Evolutionary conservation across 64 coral and sea anemone genomes (phyloP).

Genomic region (Porites australiensis): DNA sequence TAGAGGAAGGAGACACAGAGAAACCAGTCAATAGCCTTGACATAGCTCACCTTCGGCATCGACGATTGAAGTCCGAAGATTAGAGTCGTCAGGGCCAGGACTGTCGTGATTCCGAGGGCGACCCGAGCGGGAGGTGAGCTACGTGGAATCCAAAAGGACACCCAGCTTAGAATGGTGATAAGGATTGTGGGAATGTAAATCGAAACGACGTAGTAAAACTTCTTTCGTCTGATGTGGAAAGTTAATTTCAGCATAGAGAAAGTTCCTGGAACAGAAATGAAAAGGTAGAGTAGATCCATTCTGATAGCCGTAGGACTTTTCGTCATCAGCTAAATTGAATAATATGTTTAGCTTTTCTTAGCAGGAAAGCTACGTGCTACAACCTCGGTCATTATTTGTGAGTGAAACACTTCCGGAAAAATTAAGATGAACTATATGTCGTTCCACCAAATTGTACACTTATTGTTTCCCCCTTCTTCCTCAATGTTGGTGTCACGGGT

Average conservation of each 20-base stretch:
- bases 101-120: slow-evolving; percentile 92
- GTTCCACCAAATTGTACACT: too few relatives aligned
- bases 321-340: too few relatives aligned
- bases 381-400: too few relatives aligned
- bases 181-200: slow-evolving; percentile 97
- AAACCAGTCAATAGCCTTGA: slow-evolving; percentile 94
- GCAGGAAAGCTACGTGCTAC: too few relatives aligned
- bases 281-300: not conserved
- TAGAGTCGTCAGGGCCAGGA: slow-evolving; percentile 92
- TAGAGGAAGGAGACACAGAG: slow-evolving; percentile 87
- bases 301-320: too few relatives aligned
- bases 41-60: slow-evolving; percentile 95
- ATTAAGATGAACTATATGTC: too few relatives aligned
- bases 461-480: too few relatives aligned
- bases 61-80: slow-evolving; percentile 93
- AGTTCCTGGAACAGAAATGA: slow-evolving; percentile 51
- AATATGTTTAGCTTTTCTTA: too few relatives aligned
- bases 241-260: slow-evolving; percentile 70
- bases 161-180: slow-evolving; percentile 90
- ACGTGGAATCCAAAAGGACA: slow-evolving; percentile 95
- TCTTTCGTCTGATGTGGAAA: slow-evolving; percentile 85
- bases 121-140: slow-evolving; percentile 94
- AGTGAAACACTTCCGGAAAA: too few relatives aligned
- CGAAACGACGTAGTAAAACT: slow-evolving; percentile 93
- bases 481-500: too few relatives aligned